Percentiles rank a stretch among this genome's conserved stretches.
These are phyloP conservation scores for fruit fly (Drosophila melanogaster) DNA, from an alignment of 1,140 invertebrate species.

Conservation along the genomic window DNA sequence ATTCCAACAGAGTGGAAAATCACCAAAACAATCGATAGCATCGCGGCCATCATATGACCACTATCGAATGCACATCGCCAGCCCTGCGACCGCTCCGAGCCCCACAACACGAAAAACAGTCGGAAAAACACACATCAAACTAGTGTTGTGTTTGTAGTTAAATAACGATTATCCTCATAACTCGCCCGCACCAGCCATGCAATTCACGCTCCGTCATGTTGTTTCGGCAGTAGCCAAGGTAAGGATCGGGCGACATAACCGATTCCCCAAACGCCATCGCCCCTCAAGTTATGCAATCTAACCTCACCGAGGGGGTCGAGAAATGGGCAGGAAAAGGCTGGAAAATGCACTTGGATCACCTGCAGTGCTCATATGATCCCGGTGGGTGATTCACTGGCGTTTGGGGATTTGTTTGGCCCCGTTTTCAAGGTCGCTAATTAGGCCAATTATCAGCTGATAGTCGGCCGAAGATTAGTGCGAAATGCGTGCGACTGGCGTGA, in stretches of 20 bases:
- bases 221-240: slow-evolving; percentile 72
- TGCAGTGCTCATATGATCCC: slow-evolving; percentile 5
- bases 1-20: background rate
- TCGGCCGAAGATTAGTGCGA: slow-evolving; percentile 47
- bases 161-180: slow-evolving; percentile 27
- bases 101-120: slow-evolving; percentile 40
- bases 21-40: slow-evolving; percentile 7
- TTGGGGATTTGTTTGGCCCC: slow-evolving; percentile 26
- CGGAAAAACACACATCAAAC: slow-evolving; percentile 57
- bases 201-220: slow-evolving; percentile 72
- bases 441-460: slow-evolving; percentile 45
- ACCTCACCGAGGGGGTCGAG: slow-evolving; percentile 59
- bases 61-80: slow-evolving; percentile 20
- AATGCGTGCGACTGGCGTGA: slow-evolving; percentile 27
- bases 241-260: slow-evolving; percentile 14
- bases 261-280: slow-evolving; percentile 8
- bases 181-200: slow-evolving; percentile 62
- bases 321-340: slow-evolving; percentile 47
- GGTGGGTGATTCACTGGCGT: slow-evolving; percentile 6
- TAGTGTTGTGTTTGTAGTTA: slow-evolving; percentile 50
- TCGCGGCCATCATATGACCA: slow-evolving; percentile 25
- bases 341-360: background rate
- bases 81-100: slow-evolving; percentile 32
- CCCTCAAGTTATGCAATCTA: slow-evolving; percentile 80
- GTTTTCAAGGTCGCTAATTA: slow-evolving; percentile 55